phyloP scores from a whole-genome alignment of 2,797 vertebrate species.

The Tokudaia muenninki region DNA sequence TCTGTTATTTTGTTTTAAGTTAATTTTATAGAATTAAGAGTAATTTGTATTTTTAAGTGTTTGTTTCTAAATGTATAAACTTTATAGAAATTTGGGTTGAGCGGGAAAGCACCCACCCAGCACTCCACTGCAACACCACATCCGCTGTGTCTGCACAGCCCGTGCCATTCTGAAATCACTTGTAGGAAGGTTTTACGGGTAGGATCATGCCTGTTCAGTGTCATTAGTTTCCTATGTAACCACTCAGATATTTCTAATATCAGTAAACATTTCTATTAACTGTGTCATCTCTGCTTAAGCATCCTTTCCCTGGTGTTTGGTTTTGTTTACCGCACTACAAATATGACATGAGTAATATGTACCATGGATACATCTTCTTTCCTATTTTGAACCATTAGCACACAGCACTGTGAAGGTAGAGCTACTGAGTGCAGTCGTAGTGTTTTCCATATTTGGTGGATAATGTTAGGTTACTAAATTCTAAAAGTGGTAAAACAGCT shows the following conservation, averaged over 20 bases:
- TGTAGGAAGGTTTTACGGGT: not conserved
- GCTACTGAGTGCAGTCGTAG: not conserved
- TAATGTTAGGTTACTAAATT: not conserved
- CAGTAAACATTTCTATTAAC: not conserved
- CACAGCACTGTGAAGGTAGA: not conserved
- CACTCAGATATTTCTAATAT: not conserved
- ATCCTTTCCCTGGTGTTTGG: not conserved
- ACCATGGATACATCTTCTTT: not conserved
- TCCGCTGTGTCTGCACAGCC: not conserved
- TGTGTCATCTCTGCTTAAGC: not conserved
- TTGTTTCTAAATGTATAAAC: not conserved
- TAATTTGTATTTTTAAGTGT: slow-evolving; percentile 48
- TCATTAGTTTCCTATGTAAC: not conserved
- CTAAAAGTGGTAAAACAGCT: not conserved
- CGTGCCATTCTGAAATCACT: not conserved
- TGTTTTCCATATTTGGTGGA: not conserved
- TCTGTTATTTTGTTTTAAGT: not conserved
- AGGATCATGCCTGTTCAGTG: not conserved
- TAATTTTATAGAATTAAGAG: slow-evolving; percentile 33
- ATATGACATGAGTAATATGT: not conserved
- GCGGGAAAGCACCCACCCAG: not conserved
- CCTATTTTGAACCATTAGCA: not conserved
- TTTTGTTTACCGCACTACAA: not conserved
- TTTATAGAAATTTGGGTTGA: slow-evolving; percentile 27
- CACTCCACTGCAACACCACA: not conserved